These are phyloP conservation scores for Phrixothrix hirtus DNA, from an alignment of 2,888 invertebrate genomes.

Conservation along the genomic window DNA sequence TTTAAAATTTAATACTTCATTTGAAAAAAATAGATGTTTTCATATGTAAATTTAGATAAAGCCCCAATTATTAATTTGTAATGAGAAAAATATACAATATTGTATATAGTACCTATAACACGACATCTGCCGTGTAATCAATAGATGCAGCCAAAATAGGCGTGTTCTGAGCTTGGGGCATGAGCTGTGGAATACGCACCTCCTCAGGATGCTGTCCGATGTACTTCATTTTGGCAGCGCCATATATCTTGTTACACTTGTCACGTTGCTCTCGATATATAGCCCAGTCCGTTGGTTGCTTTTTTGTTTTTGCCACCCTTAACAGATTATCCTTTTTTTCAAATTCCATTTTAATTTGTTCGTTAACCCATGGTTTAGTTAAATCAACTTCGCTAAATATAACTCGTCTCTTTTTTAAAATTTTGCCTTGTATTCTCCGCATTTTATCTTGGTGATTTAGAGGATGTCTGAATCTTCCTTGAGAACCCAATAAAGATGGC, in stretches of 20 bases:
- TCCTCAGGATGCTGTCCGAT: slow-evolving; percentile 59
- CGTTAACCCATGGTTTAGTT: slow-evolving; percentile 64
- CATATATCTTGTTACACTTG: slow-evolving; percentile 62
- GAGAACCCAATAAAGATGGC: slow-evolving; percentile 37
- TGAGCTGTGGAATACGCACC: slow-evolving; percentile 58
- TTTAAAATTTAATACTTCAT: no score
- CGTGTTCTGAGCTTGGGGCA: slow-evolving; percentile 53
- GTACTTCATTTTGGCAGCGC: slow-evolving; percentile 60
- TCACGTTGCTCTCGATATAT: slow-evolving; percentile 63
- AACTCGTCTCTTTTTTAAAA: slow-evolving; percentile 44
- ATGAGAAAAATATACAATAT: slow-evolving; percentile 28
- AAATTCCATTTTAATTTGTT: slow-evolving; percentile 60
- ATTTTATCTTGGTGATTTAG: slow-evolving; percentile 31
- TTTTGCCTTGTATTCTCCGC: slow-evolving; percentile 45
- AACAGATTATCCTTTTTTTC: slow-evolving; percentile 60
- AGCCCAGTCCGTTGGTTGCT: slow-evolving; percentile 61
- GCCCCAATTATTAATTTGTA: slow-evolving; percentile 13
- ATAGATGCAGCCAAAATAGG: slow-evolving; percentile 53
- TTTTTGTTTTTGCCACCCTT: slow-evolving; percentile 55
- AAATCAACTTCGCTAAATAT: slow-evolving; percentile 50
- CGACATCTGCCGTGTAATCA: slow-evolving; percentile 57
- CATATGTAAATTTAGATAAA: background rate
- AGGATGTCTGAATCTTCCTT: slow-evolving; percentile 34
- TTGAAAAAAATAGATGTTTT: no score
- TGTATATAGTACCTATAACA: slow-evolving; percentile 53